phyloP scores from a whole-genome alignment of 2,888 invertebrate species.

The Zaprionus bogoriensis region DNA sequence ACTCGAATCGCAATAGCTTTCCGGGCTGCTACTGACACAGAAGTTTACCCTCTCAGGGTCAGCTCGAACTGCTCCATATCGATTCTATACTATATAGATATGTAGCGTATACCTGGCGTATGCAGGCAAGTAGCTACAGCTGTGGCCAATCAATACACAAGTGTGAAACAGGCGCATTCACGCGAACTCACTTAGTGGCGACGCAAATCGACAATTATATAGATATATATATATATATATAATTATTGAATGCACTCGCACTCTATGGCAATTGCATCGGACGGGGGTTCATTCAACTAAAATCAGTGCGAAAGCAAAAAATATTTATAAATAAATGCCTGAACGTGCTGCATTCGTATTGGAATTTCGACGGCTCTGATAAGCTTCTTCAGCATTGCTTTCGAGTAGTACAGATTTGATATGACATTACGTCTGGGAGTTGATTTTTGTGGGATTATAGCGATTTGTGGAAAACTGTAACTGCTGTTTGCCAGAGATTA shows the following conservation, averaged over 20 bases:
- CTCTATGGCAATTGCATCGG: conserved; percentile 22
- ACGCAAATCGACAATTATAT: conserved; percentile 39
- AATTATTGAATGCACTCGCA: conserved; percentile 19
- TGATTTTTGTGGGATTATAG: no score
- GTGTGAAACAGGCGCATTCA: conserved; percentile 35
- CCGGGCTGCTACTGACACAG: conserved; percentile 8
- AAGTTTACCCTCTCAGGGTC: conserved; percentile 54
- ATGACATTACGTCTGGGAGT: no score
- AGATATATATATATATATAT: conserved; percentile 3
- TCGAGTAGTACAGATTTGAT: neutral
- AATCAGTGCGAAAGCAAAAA: conserved; percentile 6
- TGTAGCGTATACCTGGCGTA: conserved; percentile 18
- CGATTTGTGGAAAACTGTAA: neutral
- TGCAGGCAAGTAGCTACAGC: conserved; percentile 2
- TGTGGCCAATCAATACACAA: conserved; percentile 54
- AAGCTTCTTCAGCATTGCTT: neutral
- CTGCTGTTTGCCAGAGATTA: neutral
- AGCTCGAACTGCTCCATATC: conserved; percentile 48
- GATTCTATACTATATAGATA: conserved; percentile 50
- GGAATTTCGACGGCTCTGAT: neutral
- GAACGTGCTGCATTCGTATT: neutral
- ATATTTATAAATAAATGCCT: conserved; percentile 3
- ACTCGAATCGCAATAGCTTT: conserved; percentile 21
- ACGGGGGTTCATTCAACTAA: conserved; percentile 38
- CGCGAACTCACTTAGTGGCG: conserved; percentile 24